These are phyloP conservation scores for Octonoba sinensis DNA, from an alignment of 2,888 invertebrate species.

Conservation along the genomic window DNA sequence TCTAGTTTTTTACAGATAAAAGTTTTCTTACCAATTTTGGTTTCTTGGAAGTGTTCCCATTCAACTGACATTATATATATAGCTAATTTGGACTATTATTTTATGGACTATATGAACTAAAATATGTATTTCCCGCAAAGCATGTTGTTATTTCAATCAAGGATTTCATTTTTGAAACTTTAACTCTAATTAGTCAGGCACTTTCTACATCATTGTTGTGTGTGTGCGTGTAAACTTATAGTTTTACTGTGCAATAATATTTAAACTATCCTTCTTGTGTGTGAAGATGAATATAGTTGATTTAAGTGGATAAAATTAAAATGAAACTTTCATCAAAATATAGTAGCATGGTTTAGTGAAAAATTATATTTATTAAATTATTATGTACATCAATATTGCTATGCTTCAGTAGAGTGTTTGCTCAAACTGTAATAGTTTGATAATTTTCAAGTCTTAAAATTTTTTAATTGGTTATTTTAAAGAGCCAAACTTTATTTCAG, in stretches of 20 bases:
- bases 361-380: too few relatives aligned
- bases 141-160: neutral
- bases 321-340: neutral
- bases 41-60: too few relatives aligned
- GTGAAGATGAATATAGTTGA: neutral
- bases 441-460: too few relatives aligned
- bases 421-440: too few relatives aligned
- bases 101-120: neutral
- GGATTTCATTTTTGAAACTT: neutral
- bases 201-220: neutral
- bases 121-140: neutral
- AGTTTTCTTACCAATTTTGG: too few relatives aligned
- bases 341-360: neutral
- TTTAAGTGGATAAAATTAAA: neutral
- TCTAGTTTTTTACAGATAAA: too few relatives aligned
- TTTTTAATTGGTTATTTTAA: neutral
- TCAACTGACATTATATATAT: too few relatives aligned
- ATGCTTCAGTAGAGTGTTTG: too few relatives aligned
- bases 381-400: too few relatives aligned
- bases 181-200: neutral
- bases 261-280: neutral
- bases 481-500: conserved; percentile 71
- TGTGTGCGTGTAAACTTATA: too few relatives aligned
- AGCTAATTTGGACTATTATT: too few relatives aligned
- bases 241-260: neutral